Evolutionary conservation across 2,113 vertebrate species (phyloP).

Genomic region (Odobenus rosmarus): DNA sequence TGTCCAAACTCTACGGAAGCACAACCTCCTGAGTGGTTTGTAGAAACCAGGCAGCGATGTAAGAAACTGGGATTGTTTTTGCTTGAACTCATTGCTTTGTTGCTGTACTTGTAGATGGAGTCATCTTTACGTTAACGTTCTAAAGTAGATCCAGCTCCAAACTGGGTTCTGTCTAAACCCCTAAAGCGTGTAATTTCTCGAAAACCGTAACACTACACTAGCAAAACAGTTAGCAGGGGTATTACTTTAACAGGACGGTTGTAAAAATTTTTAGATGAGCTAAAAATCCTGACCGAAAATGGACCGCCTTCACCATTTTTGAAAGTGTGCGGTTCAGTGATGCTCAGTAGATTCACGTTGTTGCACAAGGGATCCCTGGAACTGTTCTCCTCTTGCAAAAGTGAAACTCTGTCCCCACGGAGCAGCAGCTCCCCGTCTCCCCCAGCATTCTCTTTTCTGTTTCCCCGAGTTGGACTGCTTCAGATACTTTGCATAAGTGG

Average conservation of each 20-base stretch:
- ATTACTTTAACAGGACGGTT: background rate
- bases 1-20: background rate
- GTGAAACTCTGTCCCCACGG: accelerated
- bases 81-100: background rate
- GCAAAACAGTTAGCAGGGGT: background rate
- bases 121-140: background rate
- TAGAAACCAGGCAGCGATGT: background rate
- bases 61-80: background rate
- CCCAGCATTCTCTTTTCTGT: background rate
- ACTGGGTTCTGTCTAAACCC: background rate
- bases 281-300: background rate
- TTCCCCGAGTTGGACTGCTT: background rate
- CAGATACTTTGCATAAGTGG: background rate
- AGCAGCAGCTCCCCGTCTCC: background rate
- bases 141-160: background rate
- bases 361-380: background rate
- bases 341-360: accelerated
- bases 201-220: background rate
- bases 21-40: background rate
- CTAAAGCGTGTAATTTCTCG: background rate
- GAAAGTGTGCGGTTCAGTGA: background rate
- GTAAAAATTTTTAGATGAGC: no score
- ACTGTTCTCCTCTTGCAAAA: background rate
- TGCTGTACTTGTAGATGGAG: background rate
- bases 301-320: accelerated